These are phyloP conservation scores for Crocuta crocuta DNA, from an alignment of 2,113 vertebrate species.

Conservation along the genomic window DNA sequence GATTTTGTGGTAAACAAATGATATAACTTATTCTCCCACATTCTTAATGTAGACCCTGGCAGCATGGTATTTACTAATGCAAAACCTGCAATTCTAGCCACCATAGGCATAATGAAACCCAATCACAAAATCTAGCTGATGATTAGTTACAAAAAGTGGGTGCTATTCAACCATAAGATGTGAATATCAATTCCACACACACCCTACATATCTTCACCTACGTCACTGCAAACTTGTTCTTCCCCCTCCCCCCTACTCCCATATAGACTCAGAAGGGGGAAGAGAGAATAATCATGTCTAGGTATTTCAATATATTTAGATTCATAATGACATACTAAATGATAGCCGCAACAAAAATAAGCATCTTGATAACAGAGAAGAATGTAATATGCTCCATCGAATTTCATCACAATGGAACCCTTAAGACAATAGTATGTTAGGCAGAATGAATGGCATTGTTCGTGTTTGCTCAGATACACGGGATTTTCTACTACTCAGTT, in stretches of 20 bases:
- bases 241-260: not conserved
- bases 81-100: not conserved
- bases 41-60: not conserved
- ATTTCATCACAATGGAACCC: slow-evolving; percentile 40
- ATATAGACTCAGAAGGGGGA: not conserved
- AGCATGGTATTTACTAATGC: not conserved
- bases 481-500: slow-evolving; percentile 7
- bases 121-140: not conserved
- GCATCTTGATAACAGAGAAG: slow-evolving; percentile 33
- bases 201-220: not conserved
- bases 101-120: not conserved
- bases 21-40: not conserved
- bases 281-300: slow-evolving; percentile 4
- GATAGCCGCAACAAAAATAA: slow-evolving; percentile 31
- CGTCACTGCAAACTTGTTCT: not conserved
- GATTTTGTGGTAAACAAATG: slow-evolving; percentile 21
- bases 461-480: not conserved
- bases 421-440: slow-evolving; percentile 12
- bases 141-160: not conserved
- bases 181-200: not conserved
- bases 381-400: not conserved
- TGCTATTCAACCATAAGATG: not conserved
- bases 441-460: not conserved
- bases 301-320: slow-evolving; percentile 22
- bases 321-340: slow-evolving; percentile 51